Conservation (phyloP, 2,888 invertebrate species). For the Ariolimax columbianus region DNA sequence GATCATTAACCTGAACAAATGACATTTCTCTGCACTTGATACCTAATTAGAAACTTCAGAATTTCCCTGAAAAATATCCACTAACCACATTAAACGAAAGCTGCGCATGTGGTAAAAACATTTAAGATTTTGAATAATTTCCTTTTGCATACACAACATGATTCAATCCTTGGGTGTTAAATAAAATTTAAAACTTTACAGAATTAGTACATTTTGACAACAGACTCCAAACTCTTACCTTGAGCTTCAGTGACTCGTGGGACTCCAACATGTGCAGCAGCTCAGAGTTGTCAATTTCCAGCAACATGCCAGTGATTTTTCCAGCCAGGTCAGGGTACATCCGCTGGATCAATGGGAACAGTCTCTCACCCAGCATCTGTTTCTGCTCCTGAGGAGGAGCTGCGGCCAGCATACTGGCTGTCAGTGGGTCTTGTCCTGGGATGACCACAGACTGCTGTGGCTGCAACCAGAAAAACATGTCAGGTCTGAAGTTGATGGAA, state of each 20-base stretch:
- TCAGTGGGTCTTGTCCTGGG: slow-evolving; percentile 93
- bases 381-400: slow-evolving; percentile 98
- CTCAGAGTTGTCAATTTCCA: slow-evolving; percentile 99
- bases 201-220: too few relatives aligned
- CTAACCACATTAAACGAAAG: too few relatives aligned
- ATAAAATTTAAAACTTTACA: too few relatives aligned
- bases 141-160: too few relatives aligned
- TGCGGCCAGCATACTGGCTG: slow-evolving; percentile 97
- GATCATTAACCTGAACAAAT: too few relatives aligned
- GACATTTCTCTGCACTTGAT: too few relatives aligned
- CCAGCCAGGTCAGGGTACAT: slow-evolving; percentile 97
- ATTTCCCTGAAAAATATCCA: too few relatives aligned
- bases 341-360: slow-evolving; percentile 92
- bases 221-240: slow-evolving; percentile 78
- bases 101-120: too few relatives aligned
- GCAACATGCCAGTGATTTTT: slow-evolving; percentile 98
- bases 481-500: too few relatives aligned
- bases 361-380: slow-evolving; percentile 97
- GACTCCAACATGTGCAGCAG: slow-evolving; percentile 98
- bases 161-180: too few relatives aligned
- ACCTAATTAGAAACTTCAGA: too few relatives aligned
- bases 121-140: too few relatives aligned
- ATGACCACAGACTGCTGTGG: slow-evolving; percentile 76
- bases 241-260: slow-evolving; percentile 95
- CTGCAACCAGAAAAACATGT: slow-evolving; percentile 5